phyloP scores from a whole-genome alignment of 2,888 invertebrate species.

The Stegophylla sp. region DNA sequence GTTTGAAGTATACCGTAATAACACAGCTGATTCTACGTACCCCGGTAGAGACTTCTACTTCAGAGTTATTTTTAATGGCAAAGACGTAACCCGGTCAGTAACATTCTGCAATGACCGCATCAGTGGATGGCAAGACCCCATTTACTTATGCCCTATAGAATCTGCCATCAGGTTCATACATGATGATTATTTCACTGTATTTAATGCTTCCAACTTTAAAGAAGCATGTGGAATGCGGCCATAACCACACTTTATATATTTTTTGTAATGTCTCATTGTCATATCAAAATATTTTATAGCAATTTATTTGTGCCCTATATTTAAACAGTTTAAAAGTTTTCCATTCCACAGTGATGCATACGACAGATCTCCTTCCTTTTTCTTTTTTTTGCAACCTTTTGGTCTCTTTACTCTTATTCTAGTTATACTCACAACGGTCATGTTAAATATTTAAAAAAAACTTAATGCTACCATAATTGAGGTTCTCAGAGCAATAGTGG shows the following conservation, averaged over 20 bases:
- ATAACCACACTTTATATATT: not conserved
- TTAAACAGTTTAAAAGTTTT: too few species aligned
- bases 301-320: too few species aligned
- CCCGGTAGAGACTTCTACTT: constrained; percentile 79
- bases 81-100: constrained; percentile 81
- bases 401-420: too few species aligned
- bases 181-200: constrained; percentile 81
- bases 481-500: too few species aligned
- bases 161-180: constrained; percentile 86
- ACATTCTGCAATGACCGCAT: constrained; percentile 74
- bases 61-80: constrained; percentile 83
- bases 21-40: constrained; percentile 61
- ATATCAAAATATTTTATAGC: too few species aligned
- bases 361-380: too few species aligned
- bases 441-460: too few species aligned
- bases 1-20: constrained; percentile 73
- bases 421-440: too few species aligned
- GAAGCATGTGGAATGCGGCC: constrained; percentile 72
- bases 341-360: too few species aligned
- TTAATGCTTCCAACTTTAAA: constrained; percentile 88
- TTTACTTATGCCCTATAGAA: constrained; percentile 82
- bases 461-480: too few species aligned
- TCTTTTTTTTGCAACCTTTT: too few species aligned
- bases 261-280: too few species aligned
- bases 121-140: constrained; percentile 64